phyloP scores from a whole-genome alignment of 2,888 invertebrate species.

The Philereme vetulata region DNA sequence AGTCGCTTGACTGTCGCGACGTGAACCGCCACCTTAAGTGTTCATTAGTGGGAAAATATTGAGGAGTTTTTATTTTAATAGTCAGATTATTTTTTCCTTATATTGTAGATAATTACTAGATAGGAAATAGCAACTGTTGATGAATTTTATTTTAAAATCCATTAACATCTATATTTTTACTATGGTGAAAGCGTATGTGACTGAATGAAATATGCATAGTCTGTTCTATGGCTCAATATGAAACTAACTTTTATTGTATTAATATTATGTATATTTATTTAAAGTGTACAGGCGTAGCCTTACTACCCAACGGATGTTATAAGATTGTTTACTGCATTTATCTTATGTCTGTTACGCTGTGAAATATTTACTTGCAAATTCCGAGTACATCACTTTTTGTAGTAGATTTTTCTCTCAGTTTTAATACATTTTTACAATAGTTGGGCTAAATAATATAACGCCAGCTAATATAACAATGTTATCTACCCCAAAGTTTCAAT shows the following conservation, averaged over 20 bases:
- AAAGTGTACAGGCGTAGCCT: conserved; percentile 42
- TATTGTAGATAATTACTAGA: not conserved
- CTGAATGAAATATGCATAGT: conserved; percentile 34
- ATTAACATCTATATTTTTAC: not conserved
- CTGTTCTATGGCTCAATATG: conserved; percentile 50
- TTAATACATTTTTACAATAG: conserved; percentile 2
- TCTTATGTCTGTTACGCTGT: no score
- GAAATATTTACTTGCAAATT: not conserved
- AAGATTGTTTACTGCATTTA: conserved; percentile 32
- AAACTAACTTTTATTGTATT: conserved; percentile 41
- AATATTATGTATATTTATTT: conserved; percentile 46
- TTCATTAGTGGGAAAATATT: conserved; percentile 22
- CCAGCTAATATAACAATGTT: conserved; percentile 7
- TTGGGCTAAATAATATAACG: not conserved
- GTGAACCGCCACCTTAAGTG: no score
- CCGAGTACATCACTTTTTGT: not conserved
- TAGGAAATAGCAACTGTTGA: not conserved
- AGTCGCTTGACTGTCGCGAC: no score
- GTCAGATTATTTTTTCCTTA: not conserved
- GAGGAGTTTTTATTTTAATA: conserved; percentile 1
- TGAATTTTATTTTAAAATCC: not conserved
- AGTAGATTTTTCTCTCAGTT: not conserved
- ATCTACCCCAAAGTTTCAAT: conserved; percentile 12
- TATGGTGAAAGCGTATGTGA: conserved; percentile 26
- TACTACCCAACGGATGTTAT: conserved; percentile 28